Evolutionary conservation across 2,888 invertebrate species (phyloP).

Genomic region (Melanostoma scalare): DNA sequence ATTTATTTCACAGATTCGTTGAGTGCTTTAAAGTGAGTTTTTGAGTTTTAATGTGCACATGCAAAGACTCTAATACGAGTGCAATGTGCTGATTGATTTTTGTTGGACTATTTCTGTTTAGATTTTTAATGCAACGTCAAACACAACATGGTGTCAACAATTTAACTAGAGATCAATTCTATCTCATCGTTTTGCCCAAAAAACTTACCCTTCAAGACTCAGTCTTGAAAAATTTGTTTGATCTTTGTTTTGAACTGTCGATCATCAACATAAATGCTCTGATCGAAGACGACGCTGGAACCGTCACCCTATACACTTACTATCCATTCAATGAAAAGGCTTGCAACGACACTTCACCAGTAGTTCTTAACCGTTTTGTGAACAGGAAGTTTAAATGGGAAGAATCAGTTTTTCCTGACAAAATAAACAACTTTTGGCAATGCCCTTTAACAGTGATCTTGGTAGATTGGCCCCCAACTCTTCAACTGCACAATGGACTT

Average conservation of each 20-base stretch:
- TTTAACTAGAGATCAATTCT: neutral
- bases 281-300: constrained; percentile 8
- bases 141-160: neutral
- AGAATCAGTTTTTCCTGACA: neutral
- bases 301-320: constrained; percentile 26
- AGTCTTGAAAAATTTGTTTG: constrained; percentile 7
- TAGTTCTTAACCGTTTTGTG: constrained; percentile 3
- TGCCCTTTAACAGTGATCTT: constrained; percentile 9
- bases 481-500: neutral
- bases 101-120: neutral
- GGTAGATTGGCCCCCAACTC: neutral
- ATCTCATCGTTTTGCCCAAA: constrained; percentile 14
- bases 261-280: constrained; percentile 31
- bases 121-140: neutral
- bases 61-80: neutral
- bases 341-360: constrained; percentile 7
- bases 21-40: constrained; percentile 12
- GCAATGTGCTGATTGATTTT: neutral
- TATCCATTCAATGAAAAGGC: constrained; percentile 9
- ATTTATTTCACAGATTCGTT: constrained; percentile 24
- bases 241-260: neutral
- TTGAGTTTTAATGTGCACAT: neutral
- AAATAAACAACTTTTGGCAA: constrained; percentile 26
- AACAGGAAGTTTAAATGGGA: constrained; percentile 6
- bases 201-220: neutral